phyloP scores from a whole-genome alignment of 1,140 invertebrate genomes.

The Drosophila miranda region DNA sequence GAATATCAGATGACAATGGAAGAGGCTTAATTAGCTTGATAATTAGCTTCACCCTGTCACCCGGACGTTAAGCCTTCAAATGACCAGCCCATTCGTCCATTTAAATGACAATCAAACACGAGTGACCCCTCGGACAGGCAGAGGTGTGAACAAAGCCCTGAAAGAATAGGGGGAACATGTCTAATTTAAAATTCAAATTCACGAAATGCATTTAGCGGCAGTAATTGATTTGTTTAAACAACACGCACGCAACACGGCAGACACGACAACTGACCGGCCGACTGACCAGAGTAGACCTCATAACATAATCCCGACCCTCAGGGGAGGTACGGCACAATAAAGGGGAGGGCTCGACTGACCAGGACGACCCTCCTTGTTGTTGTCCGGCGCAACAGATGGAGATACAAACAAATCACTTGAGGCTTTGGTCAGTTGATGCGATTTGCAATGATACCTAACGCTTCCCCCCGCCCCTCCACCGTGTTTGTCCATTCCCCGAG shows the following conservation, averaged over 20 bases:
- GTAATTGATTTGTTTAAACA: constrained; percentile 75
- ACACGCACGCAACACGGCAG: constrained; percentile 55
- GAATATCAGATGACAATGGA: neutral
- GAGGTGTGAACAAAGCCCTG: constrained; percentile 57
- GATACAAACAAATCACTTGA: constrained; percentile 68
- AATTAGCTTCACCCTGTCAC: constrained; percentile 23
- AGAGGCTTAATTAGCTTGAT: constrained; percentile 23
- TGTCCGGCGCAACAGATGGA: constrained; percentile 61
- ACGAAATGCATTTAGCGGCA: constrained; percentile 67
- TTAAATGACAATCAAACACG: constrained; percentile 54
- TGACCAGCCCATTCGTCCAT: constrained; percentile 39
- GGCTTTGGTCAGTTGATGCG: constrained; percentile 73
- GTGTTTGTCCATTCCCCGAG: constrained; percentile 53
- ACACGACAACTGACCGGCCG: constrained; percentile 42
- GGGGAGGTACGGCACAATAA: neutral
- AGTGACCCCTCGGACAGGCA: constrained; percentile 40
- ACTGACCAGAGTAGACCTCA: constrained; percentile 10
- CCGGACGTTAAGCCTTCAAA: constrained; percentile 14
- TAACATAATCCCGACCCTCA: constrained; percentile 8
- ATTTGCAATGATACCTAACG: constrained; percentile 62
- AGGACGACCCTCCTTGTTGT: constrained; percentile 39
- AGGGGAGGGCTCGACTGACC: constrained; percentile 24
- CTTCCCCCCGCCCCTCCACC: neutral
- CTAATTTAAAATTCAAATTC: constrained; percentile 78
- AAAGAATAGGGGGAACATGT: neutral